Conservation (phyloP, 2,888 invertebrate species). For the Phasia obesa region DNA sequence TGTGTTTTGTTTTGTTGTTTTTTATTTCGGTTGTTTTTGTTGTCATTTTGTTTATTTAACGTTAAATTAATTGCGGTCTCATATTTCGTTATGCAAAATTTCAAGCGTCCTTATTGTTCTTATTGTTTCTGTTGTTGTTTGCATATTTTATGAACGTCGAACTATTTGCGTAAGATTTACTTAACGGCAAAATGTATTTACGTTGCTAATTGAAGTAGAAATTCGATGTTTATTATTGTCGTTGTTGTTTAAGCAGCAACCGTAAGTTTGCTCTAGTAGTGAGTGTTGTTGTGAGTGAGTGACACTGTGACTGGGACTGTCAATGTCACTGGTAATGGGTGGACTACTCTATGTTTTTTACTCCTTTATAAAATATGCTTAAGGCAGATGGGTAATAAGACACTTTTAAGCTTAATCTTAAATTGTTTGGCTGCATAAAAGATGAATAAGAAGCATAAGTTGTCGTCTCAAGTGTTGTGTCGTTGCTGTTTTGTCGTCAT, state of each 20-base stretch:
- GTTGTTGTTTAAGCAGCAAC: constrained; percentile 32
- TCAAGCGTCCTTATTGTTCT: constrained; percentile 53
- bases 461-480: constrained; percentile 59
- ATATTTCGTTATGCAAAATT: constrained; percentile 74
- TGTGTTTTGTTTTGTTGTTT: neutral
- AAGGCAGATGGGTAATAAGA: constrained; percentile 57
- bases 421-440: constrained; percentile 40
- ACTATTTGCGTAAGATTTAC: constrained; percentile 74
- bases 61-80: constrained; percentile 76
- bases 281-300: no score
- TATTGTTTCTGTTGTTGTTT: constrained; percentile 51
- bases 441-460: constrained; percentile 21
- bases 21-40: constrained; percentile 52
- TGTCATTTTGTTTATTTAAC: constrained; percentile 75
- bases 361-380: constrained; percentile 29
- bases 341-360: constrained; percentile 15
- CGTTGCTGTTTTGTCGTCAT: constrained; percentile 56
- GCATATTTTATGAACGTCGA: constrained; percentile 54
- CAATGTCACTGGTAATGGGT: constrained; percentile 45
- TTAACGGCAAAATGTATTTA: constrained; percentile 74
- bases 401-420: constrained; percentile 53
- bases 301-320: neutral
- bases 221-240: constrained; percentile 65
- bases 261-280: neutral
- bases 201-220: constrained; percentile 75